These are phyloP conservation scores for Upupa epops DNA, from an alignment of 2,113 vertebrate species.

Conservation along the genomic window DNA sequence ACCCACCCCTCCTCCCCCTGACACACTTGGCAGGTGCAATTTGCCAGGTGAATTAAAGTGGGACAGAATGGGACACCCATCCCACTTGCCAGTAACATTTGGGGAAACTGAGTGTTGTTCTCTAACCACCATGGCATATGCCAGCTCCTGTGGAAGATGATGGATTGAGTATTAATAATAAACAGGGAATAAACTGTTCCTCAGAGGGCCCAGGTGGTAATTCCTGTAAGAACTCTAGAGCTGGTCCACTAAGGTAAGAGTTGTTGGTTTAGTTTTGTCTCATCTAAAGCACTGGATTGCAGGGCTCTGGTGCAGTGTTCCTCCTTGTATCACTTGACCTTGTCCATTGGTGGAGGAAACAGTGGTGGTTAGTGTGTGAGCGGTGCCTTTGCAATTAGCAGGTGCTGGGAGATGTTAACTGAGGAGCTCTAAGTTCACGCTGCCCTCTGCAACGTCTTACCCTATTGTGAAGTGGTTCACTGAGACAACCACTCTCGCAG, in stretches of 20 bases:
- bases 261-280: neutral
- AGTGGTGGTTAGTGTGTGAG: neutral
- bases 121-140: neutral
- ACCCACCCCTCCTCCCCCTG: neutral
- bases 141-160: neutral
- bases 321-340: neutral
- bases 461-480: neutral
- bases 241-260: neutral
- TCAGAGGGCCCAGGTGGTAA: neutral
- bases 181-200: neutral
- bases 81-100: neutral
- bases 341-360: neutral
- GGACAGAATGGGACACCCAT: neutral
- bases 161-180: neutral
- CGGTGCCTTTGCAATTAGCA: neutral
- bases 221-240: neutral
- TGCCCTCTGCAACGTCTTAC: neutral
- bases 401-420: neutral
- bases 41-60: neutral
- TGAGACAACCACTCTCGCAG: neutral
- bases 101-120: neutral
- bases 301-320: neutral
- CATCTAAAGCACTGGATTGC: neutral
- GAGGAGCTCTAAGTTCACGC: neutral
- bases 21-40: neutral